Evolutionary conservation across 1,140 invertebrate species (phyloP), one percentile per base, ranked within the genome.

Genomic region (Pectinophora gossypiella): DNA sequence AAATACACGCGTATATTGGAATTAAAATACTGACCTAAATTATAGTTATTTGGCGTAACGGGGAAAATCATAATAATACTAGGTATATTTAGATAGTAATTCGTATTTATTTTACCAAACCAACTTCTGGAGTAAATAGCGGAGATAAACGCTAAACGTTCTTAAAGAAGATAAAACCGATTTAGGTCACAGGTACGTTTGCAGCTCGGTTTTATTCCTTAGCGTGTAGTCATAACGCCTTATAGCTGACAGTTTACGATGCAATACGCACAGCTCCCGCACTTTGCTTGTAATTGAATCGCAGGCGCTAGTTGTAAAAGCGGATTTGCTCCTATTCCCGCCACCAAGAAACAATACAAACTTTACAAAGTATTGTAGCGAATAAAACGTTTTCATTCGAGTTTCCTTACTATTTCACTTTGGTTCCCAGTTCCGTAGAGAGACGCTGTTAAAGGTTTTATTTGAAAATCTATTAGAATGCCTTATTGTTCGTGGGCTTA

Each of bases 251-350:
- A 73, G 61, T 83, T 83, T 80, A 79, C 70, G 75, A 74, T 71
- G 72, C 70, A 72, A 74, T 73, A 76, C 73, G 74, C 73, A 77
- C 67, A 60, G 59, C 50, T 51, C 50, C 59, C 62, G 57, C 64
- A 74, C 67, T 77, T 81, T 81, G 76, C 77, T 59, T 54, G 63
- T 81, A 76, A 77, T 81, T 81, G 68, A 75, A 79, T 77, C 48
- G 70, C 74, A 81, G 77, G 79, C 72, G 76, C 61, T 79, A 56
- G 58, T 53, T 48, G 57, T 68, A 72, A 74, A 74, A 55, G 60
- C 58, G 59, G 71, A 65, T 66, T 72, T 65, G 55, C 50, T 35
- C 48, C 47, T 46, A 44, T 62, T 52, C 48, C n/a, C 53, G 27
- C 51, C 40, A 32, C 48, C 43, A 58, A 59, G 53, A 59, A 64